phyloP scores from a whole-genome alignment of 92 coral and sea anemone species.

The Porites lobata region DNA sequence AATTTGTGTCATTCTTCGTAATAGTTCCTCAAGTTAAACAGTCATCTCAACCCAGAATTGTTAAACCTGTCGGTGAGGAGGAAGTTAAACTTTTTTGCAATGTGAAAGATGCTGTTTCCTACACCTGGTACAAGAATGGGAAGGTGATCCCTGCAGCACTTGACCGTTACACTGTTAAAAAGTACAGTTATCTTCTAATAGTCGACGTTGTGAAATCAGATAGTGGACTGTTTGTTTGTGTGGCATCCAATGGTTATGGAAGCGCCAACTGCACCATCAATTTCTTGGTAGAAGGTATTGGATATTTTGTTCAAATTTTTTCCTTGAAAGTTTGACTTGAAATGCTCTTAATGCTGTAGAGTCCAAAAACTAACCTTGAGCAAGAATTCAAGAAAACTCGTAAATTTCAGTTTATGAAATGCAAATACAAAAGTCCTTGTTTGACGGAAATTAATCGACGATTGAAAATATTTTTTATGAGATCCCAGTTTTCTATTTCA shows the following conservation, averaged over 20 bases:
- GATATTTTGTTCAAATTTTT: neutral
- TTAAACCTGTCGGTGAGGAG: conserved; percentile 49
- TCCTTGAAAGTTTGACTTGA: neutral
- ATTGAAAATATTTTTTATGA: no score
- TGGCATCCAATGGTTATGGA: conserved; percentile 56
- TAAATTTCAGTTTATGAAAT: no score
- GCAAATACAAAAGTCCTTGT: no score
- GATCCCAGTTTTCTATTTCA: no score
- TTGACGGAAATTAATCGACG: no score
- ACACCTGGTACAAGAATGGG: conserved; percentile 69
- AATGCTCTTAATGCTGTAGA: neutral
- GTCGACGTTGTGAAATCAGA: conserved; percentile 52
- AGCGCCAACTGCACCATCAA: conserved; percentile 26
- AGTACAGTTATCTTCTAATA: conserved; percentile 54
- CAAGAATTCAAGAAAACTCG: no score
- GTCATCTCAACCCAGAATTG: conserved; percentile 19
- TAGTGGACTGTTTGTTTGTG: conserved; percentile 62
- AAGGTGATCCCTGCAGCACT: neutral
- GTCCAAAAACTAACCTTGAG: no score
- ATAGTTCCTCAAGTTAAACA: conserved; percentile 42
- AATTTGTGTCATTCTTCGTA: neutral
- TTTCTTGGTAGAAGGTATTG: conserved; percentile 57
- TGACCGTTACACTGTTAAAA: conserved; percentile 29
- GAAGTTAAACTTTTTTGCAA: conserved; percentile 55
- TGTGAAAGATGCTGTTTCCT: conserved; percentile 35